Evolutionary conservation across 2,797 vertebrate genomes (phyloP).

Genomic region (Pitangus sulphuratus): DNA sequence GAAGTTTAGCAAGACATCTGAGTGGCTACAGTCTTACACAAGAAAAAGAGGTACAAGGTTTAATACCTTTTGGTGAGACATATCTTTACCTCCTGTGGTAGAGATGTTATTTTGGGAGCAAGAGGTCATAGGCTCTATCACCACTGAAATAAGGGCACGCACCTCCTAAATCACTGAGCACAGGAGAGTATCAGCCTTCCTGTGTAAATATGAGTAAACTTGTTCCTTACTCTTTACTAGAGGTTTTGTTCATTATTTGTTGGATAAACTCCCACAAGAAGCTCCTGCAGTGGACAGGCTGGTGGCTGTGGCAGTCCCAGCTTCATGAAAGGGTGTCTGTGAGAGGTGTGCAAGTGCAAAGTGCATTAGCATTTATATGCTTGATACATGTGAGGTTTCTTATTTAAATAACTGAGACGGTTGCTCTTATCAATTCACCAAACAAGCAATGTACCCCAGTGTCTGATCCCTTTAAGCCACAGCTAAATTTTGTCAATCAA

Average conservation of each 20-base stretch:
- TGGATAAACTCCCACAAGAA: neutral
- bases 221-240: neutral
- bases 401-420: neutral
- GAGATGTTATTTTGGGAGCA: neutral
- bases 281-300: neutral
- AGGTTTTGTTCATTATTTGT: neutral
- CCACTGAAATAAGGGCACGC: neutral
- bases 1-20: neutral
- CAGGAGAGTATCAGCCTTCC: neutral
- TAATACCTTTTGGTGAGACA: neutral
- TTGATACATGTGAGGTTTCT: neutral
- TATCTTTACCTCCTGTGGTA: neutral
- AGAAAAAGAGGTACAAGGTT: rapidly evolving
- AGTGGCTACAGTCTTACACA: neutral
- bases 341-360: neutral
- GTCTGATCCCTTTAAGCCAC: neutral
- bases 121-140: neutral
- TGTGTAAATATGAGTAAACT: neutral
- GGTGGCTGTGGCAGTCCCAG: neutral
- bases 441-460: neutral
- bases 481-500: neutral
- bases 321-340: rapidly evolving
- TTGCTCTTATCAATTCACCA: neutral
- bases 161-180: neutral
- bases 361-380: neutral